Evolutionary conservation across 2,797 vertebrate genomes (phyloP), one percentile per base, ranked within the genome.

Genomic region (Onychomys torridus): DNA sequence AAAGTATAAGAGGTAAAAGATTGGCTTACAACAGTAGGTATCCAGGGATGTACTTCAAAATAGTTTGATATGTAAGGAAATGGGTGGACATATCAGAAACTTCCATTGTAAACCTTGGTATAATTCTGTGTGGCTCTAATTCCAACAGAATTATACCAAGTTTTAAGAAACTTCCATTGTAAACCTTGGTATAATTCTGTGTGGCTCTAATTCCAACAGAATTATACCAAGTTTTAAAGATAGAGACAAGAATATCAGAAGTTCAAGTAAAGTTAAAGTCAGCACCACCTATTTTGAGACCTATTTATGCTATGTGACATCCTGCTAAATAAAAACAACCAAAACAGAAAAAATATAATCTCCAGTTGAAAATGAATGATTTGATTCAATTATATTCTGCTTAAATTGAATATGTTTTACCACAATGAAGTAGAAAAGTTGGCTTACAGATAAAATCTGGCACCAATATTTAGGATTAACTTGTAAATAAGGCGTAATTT

Each of bases 21-120:
- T 32, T 43, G 14, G 2, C 21, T 40, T 86, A 19, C 63, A 29
- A 90, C 83, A 40, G 4, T 11, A 43, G 6, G 21, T 77, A 9
- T 65, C 23, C 19, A 3, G 8, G 10, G 9, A 79, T 25, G 13
- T 78, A 57, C 16, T 59, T 78, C 61, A 67, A 86, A 43, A 84
- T 78, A 17, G 59, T 46, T 17, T 77, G n/a, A 0, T 8, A 57
- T 75, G 37, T 23, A 57, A 27, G 32, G 7, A 96, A 88, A 40
- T 65, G 17, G 12, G 77, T 9, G 29, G 34, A 2, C 2, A 67
- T 17, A n/a, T 43, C 34, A 43, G 27, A 37, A 55, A 10, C 90
- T 91, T 94, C 93, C 87, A 34, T 29, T 63, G 79, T 90, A 29
- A 61, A 90, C 84, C 4, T 79, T 89, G 25, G 21, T 37, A 52